Evolutionary conservation across 1,140 invertebrate genomes (phyloP).

Genomic region (Ceratoteleas bidentatus): DNA sequence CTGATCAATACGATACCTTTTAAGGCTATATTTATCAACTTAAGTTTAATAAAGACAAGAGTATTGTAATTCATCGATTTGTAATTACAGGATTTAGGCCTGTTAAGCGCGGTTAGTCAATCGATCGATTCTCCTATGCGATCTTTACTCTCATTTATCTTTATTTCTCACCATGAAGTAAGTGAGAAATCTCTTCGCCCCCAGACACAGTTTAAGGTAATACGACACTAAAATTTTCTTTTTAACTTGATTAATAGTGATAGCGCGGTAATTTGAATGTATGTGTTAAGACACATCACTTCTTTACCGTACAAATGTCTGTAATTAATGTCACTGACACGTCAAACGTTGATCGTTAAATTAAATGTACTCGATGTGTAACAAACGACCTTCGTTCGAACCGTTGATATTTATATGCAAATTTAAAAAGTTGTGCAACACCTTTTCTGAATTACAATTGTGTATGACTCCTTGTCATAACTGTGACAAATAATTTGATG

Average conservation of each 20-base stretch:
- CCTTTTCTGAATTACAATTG: too few species aligned
- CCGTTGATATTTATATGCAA: neutral
- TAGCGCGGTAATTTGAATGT: constrained; percentile 27
- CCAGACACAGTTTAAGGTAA: constrained; percentile 47
- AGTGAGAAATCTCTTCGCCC: constrained; percentile 15
- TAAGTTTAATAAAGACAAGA: too few species aligned
- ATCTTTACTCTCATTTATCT: constrained; percentile 55
- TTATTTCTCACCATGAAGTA: constrained; percentile 43
- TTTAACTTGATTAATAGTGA: constrained; percentile 43
- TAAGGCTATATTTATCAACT: too few species aligned
- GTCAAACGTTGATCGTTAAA: constrained; percentile 6
- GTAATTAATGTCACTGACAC: constrained; percentile 45
- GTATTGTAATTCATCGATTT: neutral
- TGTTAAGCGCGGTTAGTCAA: constrained; percentile 6
- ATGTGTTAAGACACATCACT: constrained; percentile 10
- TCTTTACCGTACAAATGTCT: constrained; percentile 2
- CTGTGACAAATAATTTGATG: too few species aligned
- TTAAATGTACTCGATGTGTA: constrained; percentile 1
- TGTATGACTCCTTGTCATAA: too few species aligned
- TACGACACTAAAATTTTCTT: constrained; percentile 52
- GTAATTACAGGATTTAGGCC: constrained; percentile 19
- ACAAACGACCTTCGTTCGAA: neutral
- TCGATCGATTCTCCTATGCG: constrained; percentile 18
- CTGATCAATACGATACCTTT: too few species aligned
- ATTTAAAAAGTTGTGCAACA: neutral